phyloP scores from a whole-genome alignment of 1,140 invertebrate genomes.

The Agrilus planipennis region DNA sequence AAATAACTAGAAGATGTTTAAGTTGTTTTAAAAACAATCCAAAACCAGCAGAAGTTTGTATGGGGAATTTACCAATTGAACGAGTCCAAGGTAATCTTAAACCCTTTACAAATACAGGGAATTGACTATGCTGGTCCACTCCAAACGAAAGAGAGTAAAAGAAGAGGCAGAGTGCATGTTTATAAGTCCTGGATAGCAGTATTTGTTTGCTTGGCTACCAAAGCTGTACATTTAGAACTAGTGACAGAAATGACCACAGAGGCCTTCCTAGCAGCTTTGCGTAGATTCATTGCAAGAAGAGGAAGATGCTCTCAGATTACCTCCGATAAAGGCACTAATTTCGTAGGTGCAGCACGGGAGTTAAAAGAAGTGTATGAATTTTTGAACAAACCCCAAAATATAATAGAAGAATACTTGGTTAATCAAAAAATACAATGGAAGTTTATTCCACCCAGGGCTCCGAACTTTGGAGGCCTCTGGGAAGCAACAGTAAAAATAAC shows the following conservation, averaged over 20 bases:
- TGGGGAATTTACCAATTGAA: background rate
- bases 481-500: slow-evolving; percentile 32
- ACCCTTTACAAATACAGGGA: background rate
- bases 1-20: background rate
- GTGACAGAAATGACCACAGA: background rate
- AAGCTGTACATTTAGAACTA: background rate
- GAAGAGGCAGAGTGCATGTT: slow-evolving; percentile 24
- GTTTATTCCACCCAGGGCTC: slow-evolving; percentile 32
- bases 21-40: background rate
- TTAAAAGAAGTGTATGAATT: slow-evolving; percentile 3
- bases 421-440: slow-evolving; percentile 27
- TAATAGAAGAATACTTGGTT: background rate
- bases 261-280: background rate
- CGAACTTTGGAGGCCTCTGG: slow-evolving; percentile 34
- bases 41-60: background rate
- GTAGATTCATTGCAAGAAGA: background rate
- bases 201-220: background rate
- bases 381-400: background rate
- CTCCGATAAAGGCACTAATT: slow-evolving; percentile 12
- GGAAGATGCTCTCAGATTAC: background rate
- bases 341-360: slow-evolving; percentile 16
- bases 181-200: slow-evolving; percentile 9
- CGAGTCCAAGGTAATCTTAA: background rate
- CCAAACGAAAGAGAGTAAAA: slow-evolving; percentile 31
- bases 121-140: slow-evolving; percentile 2